phyloP scores from a whole-genome alignment of 2,888 invertebrate species.

The Cephus spinipes region DNA sequence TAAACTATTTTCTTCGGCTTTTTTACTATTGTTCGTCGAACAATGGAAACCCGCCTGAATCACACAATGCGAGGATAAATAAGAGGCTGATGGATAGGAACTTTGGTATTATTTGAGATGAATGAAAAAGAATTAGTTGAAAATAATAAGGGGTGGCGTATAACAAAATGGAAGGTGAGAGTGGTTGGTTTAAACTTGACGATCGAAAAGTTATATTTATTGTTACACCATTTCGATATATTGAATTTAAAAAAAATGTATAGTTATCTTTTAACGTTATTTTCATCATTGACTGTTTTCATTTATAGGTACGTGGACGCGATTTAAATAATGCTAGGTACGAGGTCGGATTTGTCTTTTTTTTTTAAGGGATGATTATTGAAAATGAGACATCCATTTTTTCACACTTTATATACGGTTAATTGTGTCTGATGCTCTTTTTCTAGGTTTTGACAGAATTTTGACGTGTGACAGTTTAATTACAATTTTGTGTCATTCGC shows the following conservation, averaged over 20 bases:
- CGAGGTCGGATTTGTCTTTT: no score
- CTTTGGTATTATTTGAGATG: background rate
- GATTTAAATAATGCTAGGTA: no score
- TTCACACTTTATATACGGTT: background rate
- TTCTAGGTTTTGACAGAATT: no score
- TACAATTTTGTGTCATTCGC: background rate
- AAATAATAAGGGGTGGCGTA: background rate
- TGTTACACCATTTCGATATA: background rate
- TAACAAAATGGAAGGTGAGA: background rate
- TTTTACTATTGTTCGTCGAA: background rate
- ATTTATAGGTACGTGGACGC: no score
- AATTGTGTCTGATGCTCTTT: background rate
- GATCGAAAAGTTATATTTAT: background rate
- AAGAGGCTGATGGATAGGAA: background rate
- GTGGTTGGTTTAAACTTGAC: background rate
- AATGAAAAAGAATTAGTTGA: background rate
- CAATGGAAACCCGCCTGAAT: background rate
- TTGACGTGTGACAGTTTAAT: no score
- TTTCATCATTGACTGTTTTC: background rate
- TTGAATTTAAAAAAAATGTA: background rate
- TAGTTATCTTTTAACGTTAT: background rate
- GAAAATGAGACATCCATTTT: no score
- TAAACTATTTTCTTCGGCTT: background rate
- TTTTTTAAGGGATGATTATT: no score
- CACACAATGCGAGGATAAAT: background rate